phyloP scores from a whole-genome alignment of 1,140 invertebrate genomes.

The Acromyrmex heyeri region DNA sequence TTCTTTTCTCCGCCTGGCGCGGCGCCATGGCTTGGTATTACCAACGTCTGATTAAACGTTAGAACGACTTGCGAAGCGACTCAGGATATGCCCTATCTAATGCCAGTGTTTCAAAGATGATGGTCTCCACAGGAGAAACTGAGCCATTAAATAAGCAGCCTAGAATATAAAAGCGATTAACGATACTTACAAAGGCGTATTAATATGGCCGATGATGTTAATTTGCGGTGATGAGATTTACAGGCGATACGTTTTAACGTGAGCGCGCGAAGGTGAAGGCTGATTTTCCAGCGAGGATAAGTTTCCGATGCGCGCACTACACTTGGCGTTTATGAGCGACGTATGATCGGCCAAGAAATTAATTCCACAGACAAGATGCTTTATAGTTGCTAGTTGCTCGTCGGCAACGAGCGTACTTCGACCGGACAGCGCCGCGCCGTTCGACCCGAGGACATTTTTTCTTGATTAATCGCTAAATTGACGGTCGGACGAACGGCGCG shows the following conservation, averaged over 20 bases:
- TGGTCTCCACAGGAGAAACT: neutral
- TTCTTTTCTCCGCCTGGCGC: neutral
- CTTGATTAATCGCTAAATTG: constrained; percentile 69
- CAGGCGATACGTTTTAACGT: constrained; percentile 3
- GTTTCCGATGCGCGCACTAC: constrained; percentile 23
- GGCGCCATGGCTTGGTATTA: neutral
- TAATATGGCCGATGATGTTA: constrained; percentile 12
- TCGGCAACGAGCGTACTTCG: neutral
- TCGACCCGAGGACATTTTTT: constrained; percentile 59
- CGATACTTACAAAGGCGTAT: constrained; percentile 20
- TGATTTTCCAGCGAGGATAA: constrained; percentile 4
- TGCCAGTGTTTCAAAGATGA: neutral
- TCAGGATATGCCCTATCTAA: neutral
- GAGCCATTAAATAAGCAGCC: neutral
- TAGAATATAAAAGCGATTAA: constrained; percentile 7
- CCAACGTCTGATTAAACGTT: constrained; percentile 1
- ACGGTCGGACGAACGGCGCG: constrained; percentile 49
- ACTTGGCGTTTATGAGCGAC: constrained; percentile 33
- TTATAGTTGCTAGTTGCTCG: constrained; percentile 17
- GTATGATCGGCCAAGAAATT: constrained; percentile 60
- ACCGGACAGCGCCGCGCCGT: neutral
- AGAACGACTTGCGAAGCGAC: neutral
- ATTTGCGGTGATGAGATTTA: constrained; percentile 38
- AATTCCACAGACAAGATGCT: constrained; percentile 53
- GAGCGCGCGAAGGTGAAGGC: constrained; percentile 47